Evolutionary conservation across 1,140 invertebrate species (phyloP), one percentile per base, ranked within the genome.

Genomic region (Drosophila micromelanica): DNA sequence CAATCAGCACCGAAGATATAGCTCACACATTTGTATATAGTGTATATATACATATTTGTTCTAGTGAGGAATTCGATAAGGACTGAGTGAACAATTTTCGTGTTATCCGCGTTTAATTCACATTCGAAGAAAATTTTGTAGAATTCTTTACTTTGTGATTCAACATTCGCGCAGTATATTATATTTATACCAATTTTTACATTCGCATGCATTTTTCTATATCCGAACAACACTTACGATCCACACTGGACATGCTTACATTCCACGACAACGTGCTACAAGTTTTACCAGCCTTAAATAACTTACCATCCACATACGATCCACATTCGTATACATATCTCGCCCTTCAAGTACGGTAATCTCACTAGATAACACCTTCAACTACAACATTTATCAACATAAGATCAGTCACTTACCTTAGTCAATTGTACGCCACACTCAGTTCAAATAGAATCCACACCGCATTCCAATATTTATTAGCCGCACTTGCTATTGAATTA

Each of bases 1-100:
- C 59, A 70, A 68, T 60, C 63, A 59, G 42, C 42, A 43, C n/a
- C 15, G 38, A 40, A 30, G 46, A 49, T 49, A 40, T 37, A 27
- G 3, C 1, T 6, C 12, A 40, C 20, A 8, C 7, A 35, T 37
- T 12, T 23, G 37, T 9, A 38, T 38, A 37, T 9, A n/a, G 1
- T 13, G 5, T 17, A 20, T 17, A 1, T 20, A 17, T 45, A 7
- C 27, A 30, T 32, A 15, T n/a, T 30, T 30, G n/a, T 8, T 27
- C 12, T 23, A 48, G 5, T 23, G 2, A 23, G 20, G 45, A 3
- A 43, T n/a, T 15, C 23, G 54, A 27, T 43, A 43, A 30, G 40
- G 20, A 32, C 23, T 17, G 23, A 57, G 54, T 15, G 23, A 23
- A 54, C 35, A 54, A 54, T 54, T 55, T 40, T 27, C 11, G 2